These are phyloP conservation scores for Heteronetta atricapilla DNA, from an alignment of 2,113 vertebrate species.

Conservation along the genomic window DNA sequence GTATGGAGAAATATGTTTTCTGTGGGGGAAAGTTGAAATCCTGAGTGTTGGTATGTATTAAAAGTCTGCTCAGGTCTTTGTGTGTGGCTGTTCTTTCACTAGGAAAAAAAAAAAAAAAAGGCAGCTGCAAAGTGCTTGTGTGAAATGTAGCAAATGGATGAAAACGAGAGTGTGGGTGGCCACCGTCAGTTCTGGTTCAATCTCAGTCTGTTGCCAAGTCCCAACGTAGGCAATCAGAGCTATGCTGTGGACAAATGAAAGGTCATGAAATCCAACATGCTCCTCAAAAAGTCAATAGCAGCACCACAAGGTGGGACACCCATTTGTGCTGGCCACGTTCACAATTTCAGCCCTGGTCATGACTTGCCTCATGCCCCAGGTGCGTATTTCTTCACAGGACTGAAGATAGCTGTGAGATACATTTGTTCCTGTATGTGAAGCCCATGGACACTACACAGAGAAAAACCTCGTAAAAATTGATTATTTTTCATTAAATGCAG, in stretches of 20 bases:
- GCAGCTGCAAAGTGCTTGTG: neutral
- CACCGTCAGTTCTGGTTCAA: neutral
- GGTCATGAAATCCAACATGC: neutral
- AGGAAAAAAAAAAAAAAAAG: neutral
- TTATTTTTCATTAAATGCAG: neutral
- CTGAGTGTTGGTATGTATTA: accelerated
- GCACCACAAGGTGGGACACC: neutral
- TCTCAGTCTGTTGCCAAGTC: neutral
- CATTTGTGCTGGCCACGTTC: neutral
- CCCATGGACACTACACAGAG: neutral
- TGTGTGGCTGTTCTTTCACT: neutral
- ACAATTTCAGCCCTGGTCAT: neutral
- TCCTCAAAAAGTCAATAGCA: neutral
- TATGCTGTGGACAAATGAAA: neutral
- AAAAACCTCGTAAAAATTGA: constrained; percentile 2
- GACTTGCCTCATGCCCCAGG: neutral
- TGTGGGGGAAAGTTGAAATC: neutral
- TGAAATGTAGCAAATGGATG: neutral
- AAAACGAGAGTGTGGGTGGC: neutral
- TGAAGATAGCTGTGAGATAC: neutral
- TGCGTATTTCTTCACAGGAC: neutral
- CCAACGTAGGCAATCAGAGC: neutral
- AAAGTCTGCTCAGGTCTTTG: neutral
- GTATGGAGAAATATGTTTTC: neutral
- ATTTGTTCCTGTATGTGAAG: neutral